Percentiles rank a stretch among this genome's conserved stretches.
Conservation (phyloP, 2,797 vertebrate species). For the Typhlichthys eigenmanni region DNA sequence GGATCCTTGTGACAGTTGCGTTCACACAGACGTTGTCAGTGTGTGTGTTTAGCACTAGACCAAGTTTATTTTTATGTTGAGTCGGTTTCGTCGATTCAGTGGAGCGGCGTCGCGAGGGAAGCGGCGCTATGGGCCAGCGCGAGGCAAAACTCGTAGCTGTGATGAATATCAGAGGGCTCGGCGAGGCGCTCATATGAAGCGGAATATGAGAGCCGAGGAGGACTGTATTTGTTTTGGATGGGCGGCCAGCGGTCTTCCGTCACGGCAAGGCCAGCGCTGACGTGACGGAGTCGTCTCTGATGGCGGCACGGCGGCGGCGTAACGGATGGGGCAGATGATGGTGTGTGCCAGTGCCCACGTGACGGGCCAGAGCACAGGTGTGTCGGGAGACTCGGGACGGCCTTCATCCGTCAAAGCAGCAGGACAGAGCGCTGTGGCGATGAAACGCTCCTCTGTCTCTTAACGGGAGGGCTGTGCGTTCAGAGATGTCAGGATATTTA, state of each 20-base stretch:
- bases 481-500: conserved; percentile 5
- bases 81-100: neutral
- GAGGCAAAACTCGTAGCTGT: neutral
- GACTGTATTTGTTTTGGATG: conserved; percentile 58
- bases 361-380: no score
- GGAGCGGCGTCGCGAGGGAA: no score
- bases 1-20: conserved; percentile 58
- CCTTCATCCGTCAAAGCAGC: conserved; percentile 70
- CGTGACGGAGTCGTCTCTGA: conserved; percentile 75
- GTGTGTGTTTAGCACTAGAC: conserved; percentile 43
- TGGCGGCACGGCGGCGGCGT: conserved; percentile 67
- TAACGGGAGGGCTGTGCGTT: conserved; percentile 67
- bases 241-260: conserved; percentile 61
- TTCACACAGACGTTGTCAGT: conserved; percentile 53
- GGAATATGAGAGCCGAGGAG: conserved; percentile 36
- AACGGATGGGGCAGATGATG: conserved; percentile 69
- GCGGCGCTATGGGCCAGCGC: no score
- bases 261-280: conserved; percentile 66
- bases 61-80: conserved; percentile 55
- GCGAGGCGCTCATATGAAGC: conserved; percentile 32
- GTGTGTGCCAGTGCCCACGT: conserved; percentile 50
- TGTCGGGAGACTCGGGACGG: no score
- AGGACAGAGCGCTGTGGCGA: conserved; percentile 63
- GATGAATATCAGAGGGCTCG: conserved; percentile 11
- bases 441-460: conserved; percentile 64